A percentile compares a stretch with the other conserved stretches of the same genome.
These are phyloP conservation scores for Darevskia mixta DNA, from an alignment of 2,797 vertebrate genomes.

Conservation along the genomic window DNA sequence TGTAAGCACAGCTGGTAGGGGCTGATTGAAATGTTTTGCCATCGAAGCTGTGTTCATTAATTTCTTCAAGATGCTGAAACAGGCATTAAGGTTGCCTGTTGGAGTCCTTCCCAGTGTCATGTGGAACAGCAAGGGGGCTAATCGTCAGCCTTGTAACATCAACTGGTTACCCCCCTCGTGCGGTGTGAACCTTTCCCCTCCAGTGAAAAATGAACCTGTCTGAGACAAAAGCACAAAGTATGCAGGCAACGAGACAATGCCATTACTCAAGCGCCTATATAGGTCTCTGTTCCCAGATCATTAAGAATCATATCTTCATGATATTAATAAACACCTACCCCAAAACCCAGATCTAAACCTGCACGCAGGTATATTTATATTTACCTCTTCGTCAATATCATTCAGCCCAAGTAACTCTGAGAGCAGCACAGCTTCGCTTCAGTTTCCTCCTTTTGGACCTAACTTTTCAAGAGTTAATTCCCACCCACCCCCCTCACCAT, in stretches of 20 bases:
- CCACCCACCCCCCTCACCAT: neutral
- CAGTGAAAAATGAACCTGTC: constrained; percentile 96
- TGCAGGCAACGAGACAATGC: constrained; percentile 82
- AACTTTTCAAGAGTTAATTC: constrained; percentile 65
- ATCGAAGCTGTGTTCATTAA: constrained; percentile 95
- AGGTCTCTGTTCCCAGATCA: constrained; percentile 84
- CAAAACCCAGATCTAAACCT: constrained; percentile 70
- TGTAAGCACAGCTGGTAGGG: constrained; percentile 84
- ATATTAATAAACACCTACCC: constrained; percentile 84
- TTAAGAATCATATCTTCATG: constrained; percentile 84
- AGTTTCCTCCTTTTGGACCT: constrained; percentile 34
- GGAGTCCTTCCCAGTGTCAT: constrained; percentile 87
- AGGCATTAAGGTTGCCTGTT: constrained; percentile 87
- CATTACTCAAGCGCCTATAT: constrained; percentile 85
- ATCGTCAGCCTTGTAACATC: constrained; percentile 88
- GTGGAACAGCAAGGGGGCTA: constrained; percentile 86
- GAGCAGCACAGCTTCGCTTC: constrained; percentile 45
- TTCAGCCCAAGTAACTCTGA: constrained; percentile 64
- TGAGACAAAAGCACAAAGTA: constrained; percentile 87
- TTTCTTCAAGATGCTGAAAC: constrained; percentile 89
- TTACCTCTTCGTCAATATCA: constrained; percentile 66
- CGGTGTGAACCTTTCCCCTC: constrained; percentile 89
- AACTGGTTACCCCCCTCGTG: constrained; percentile 87
- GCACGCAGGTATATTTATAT: constrained; percentile 76
- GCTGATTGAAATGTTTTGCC: constrained; percentile 99